Base-by-base conservation (phyloP, 2,113 vertebrate genomes). In the Microtus richardsoni region DNA sequence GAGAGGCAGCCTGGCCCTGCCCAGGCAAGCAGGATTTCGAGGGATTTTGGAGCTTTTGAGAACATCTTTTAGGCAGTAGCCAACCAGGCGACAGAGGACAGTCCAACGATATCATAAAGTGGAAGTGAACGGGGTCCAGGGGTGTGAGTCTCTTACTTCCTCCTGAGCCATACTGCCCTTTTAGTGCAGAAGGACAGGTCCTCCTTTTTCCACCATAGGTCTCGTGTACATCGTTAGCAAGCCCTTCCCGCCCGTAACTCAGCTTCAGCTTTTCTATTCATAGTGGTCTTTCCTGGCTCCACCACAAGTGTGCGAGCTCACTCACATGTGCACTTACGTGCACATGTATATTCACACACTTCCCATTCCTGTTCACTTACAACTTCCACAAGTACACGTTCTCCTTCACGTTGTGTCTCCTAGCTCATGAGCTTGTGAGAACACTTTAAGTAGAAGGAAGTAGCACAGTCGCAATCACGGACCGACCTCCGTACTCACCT, bases 191-290 rank as follows among this genome's bases (percentile, higher is more conserved):
- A 52, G 13, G 21, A 30, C 10, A 28, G 16, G 66, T 44, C 36
- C 52, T 8, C 71, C 30, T 60, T 11, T 62, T 73, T 74, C 62
- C 11, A 26, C 68, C 3, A 0, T 3, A 9, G 17, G 30, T 47
- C 33, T 10, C 8, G 2, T 17, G 26, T 19, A 1, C 60, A n/a
- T 41, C 3, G 33, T 28, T 60, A 71, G 39, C 83, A 44, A 66
- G 24, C 39, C 13, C 47, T 0, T 28, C 30, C 39, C 0, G 21
- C 21, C 22, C 0, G 2, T 0, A 12, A 17, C 41, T 79, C 8
- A 8, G 28, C 13, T 36, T 71, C 36, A 52, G 22, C 60, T 36
- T 14, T 9, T 0, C 2, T 17, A 58, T 33, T 8, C 7, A 7
- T 58, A 58, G 58, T 52, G 77, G 22, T 9, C 60, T 44, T n/a